Percentiles rank a stretch among this genome's conserved stretches.
These are phyloP conservation scores for Drosophila tani DNA, from an alignment of 1,140 invertebrate genomes.

Conservation along the genomic window DNA sequence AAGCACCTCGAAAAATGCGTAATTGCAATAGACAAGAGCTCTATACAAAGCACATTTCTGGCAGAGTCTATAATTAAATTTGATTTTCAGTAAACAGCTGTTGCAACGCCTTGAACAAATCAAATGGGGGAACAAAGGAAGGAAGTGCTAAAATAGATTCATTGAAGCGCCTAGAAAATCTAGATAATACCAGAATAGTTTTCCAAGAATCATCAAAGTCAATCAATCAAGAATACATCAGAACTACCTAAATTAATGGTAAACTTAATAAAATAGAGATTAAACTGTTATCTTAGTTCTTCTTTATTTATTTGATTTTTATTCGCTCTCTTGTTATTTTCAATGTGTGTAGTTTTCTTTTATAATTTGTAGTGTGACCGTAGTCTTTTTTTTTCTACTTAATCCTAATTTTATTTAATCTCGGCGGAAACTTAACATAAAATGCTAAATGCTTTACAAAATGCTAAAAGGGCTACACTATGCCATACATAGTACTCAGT, in stretches of 20 bases:
- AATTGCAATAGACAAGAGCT: not conserved
- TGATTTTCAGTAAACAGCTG: constrained; percentile 20
- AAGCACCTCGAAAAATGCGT: constrained; percentile 26
- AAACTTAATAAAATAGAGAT: not conserved
- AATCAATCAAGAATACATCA: not conserved
- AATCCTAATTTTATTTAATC: too few relatives aligned
- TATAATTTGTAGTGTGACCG: too few relatives aligned
- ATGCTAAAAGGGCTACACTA: too few relatives aligned
- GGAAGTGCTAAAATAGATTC: constrained; percentile 15
- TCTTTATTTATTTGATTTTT: too few relatives aligned
- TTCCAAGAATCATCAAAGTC: not conserved
- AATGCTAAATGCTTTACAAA: too few relatives aligned
- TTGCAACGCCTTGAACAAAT: constrained; percentile 6
- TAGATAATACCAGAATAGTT: constrained; percentile 2
- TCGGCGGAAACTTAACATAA: too few relatives aligned
- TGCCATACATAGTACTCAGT: too few relatives aligned
- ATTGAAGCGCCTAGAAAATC: constrained; percentile 1
- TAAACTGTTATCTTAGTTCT: too few relatives aligned
- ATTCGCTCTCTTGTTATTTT: too few relatives aligned
- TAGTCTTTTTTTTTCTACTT: too few relatives aligned
- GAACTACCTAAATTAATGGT: not conserved
- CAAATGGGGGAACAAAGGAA: not conserved
- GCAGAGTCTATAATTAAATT: constrained; percentile 6
- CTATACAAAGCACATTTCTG: not conserved
- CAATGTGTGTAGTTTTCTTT: too few relatives aligned